A percentile compares a stretch with the other conserved stretches of the same genome.
phyloP scores from a whole-genome alignment of 2,113 vertebrate genomes.

The Aix galericulata region DNA sequence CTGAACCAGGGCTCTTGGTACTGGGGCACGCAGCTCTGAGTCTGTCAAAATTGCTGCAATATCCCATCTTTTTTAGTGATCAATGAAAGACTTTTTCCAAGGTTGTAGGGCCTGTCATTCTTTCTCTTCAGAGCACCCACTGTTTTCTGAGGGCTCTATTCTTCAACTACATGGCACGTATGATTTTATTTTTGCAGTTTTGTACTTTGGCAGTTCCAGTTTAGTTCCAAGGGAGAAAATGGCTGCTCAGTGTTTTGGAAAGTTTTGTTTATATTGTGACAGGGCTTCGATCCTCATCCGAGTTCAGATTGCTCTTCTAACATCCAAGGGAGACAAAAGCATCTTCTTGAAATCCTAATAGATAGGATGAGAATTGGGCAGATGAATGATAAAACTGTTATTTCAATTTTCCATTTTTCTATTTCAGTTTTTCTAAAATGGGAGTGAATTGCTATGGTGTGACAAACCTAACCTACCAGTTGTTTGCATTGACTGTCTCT shows the following conservation, averaged over 20 bases:
- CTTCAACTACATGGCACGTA: neutral
- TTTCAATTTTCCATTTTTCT: neutral
- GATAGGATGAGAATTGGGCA: neutral
- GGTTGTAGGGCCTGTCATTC: conserved; percentile 3
- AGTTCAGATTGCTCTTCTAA: neutral
- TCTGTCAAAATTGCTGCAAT: neutral
- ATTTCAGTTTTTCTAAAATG: neutral
- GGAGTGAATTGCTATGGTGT: neutral
- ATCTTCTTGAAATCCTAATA: conserved; percentile 12
- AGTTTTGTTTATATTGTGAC: conserved; percentile 42
- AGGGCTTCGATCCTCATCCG: neutral
- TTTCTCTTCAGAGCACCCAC: neutral
- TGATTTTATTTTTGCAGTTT: neutral
- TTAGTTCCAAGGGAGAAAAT: conserved; percentile 11
- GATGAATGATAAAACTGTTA: conserved; percentile 1
- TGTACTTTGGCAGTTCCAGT: neutral
- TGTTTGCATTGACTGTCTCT: neutral
- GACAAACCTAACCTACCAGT: neutral
- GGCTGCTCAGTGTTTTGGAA: neutral
- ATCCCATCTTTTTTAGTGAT: neutral
- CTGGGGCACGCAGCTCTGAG: neutral
- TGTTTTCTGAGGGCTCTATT: neutral
- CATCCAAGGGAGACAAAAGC: neutral
- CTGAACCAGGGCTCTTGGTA: neutral
- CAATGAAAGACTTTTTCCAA: neutral